Percentiles rank a stretch among this genome's conserved stretches.
Conservation (phyloP, 1,140 invertebrate genomes). For the Danaus melanippus region DNA sequence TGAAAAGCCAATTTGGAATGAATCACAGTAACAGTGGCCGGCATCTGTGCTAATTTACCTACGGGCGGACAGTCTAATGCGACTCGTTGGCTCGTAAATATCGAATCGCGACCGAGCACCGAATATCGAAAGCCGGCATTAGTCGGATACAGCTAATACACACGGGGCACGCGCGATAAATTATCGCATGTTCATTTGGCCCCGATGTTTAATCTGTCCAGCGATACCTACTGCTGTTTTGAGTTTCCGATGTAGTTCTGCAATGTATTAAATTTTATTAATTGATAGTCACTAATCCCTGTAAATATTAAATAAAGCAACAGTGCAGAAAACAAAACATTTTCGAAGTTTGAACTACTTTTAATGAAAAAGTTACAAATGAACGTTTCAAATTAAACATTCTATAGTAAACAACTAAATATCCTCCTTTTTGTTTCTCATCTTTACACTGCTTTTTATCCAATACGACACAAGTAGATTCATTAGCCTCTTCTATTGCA, state of each 20-base stretch:
- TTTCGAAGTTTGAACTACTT: no score
- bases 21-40: constrained; percentile 69
- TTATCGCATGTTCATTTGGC: constrained; percentile 71
- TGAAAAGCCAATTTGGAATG: constrained; percentile 72
- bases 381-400: no score
- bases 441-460: no score
- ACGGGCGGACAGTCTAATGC: constrained; percentile 70
- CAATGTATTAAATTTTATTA: no score
- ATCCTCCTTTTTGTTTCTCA: no score
- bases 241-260: constrained; percentile 22
- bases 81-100: constrained; percentile 65
- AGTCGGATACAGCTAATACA: constrained; percentile 71
- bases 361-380: no score
- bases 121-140: constrained; percentile 71
- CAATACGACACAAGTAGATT: no score
- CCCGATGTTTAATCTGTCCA: constrained; percentile 72
- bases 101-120: constrained; percentile 64
- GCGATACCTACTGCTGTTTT: constrained; percentile 40
- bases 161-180: constrained; percentile 69
- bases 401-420: no score
- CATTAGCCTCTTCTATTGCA: no score
- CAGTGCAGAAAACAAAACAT: no score
- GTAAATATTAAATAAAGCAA: no score
- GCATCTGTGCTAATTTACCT: constrained; percentile 72
- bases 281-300: no score